Evolutionary conservation across 2,113 vertebrate species (phyloP).

Genomic region (Nibea coibor): DNA sequence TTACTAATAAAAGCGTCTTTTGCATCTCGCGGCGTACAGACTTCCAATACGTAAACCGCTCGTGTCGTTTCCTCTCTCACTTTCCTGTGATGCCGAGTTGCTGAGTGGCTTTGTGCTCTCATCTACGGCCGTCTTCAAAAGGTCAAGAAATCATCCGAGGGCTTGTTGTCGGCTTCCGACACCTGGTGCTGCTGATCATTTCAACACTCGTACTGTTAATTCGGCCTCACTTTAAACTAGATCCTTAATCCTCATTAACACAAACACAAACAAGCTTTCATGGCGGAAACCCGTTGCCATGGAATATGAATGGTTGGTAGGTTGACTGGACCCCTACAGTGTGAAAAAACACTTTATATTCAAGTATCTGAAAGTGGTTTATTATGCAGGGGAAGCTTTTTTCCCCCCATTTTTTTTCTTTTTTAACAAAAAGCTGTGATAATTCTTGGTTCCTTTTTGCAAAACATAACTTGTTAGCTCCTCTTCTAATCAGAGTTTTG

Average conservation of each 20-base stretch:
- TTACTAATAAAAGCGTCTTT: not conserved
- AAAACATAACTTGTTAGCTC: constrained; percentile 19
- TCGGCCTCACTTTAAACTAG: not conserved
- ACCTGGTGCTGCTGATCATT: constrained; percentile 2
- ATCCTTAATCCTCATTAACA: not conserved
- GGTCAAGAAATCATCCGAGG: constrained; percentile 3
- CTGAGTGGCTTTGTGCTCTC: not conserved
- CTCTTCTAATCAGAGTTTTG: constrained; percentile 27
- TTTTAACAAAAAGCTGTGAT: not conserved
- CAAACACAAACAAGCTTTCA: not conserved
- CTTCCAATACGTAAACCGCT: not conserved
- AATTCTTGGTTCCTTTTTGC: constrained; percentile 2
- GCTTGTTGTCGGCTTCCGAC: not conserved
- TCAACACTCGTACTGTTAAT: not conserved
- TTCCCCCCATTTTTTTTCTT: not conserved
- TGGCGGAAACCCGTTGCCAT: not conserved
- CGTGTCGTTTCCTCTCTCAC: not conserved
- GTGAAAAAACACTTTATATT: not conserved
- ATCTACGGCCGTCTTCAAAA: not conserved
- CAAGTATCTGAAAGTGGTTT: not conserved
- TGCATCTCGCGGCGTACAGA: not conserved
- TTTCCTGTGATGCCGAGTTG: not conserved
- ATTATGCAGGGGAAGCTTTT: not conserved
- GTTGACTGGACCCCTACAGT: not conserved
- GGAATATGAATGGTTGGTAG: not conserved